These are phyloP conservation scores for Pterostichus madidus DNA, from an alignment of 2,888 invertebrate species.

Conservation along the genomic window DNA sequence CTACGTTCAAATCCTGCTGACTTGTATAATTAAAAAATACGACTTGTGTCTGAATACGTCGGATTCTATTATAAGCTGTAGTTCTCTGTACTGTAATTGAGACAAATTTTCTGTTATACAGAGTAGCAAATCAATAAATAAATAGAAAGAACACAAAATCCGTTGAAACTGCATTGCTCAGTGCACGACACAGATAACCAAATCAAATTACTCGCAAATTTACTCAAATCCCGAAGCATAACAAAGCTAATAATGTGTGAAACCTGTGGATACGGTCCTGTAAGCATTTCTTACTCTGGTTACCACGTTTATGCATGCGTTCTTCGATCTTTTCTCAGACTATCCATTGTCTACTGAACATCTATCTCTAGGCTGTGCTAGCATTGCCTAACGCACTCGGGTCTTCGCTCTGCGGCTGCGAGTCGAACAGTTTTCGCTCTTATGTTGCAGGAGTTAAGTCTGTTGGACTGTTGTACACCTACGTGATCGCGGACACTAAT, in stretches of 20 bases:
- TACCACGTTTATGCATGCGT: slow-evolving; percentile 21
- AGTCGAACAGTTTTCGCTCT: not conserved
- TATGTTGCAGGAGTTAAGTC: not conserved
- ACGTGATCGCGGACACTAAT: slow-evolving; percentile 28
- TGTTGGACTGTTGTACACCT: slow-evolving; percentile 37
- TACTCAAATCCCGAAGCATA: not conserved
- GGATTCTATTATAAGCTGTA: no score
- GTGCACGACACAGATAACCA: no score
- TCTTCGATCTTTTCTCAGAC: slow-evolving; percentile 6
- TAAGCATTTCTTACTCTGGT: slow-evolving; percentile 11
- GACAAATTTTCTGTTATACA: no score
- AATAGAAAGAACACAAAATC: no score
- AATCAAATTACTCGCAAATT: not conserved
- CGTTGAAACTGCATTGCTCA: no score
- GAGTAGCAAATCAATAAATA: no score
- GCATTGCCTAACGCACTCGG: not conserved
- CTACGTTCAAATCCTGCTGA: no score
- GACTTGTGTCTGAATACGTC: no score
- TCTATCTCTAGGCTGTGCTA: not conserved
- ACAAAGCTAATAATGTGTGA: not conserved
- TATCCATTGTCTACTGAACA: slow-evolving; percentile 24
- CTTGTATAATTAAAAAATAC: no score
- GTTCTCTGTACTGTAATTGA: no score
- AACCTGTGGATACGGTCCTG: not conserved
- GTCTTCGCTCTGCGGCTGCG: not conserved